Conservation (phyloP, 2,113 vertebrate genomes). For the Rhinolophus ferrumequinum region DNA sequence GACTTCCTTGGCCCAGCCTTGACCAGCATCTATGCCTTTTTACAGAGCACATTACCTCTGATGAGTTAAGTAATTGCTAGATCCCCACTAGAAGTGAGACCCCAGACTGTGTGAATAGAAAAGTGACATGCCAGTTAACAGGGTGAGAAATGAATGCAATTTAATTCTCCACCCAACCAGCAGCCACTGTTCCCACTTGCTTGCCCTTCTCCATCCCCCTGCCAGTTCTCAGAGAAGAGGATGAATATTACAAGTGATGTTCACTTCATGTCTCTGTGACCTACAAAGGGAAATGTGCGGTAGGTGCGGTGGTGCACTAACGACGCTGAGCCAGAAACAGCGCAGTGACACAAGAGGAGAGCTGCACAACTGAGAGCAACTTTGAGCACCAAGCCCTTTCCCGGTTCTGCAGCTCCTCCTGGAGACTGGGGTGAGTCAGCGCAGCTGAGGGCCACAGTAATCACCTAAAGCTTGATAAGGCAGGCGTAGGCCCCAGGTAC, state of each 20-base stretch:
- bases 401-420: neutral
- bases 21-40: neutral
- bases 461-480: neutral
- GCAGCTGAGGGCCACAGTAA: neutral
- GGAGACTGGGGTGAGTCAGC: neutral
- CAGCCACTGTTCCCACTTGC: neutral
- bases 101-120: neutral
- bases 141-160: slow-evolving; percentile 50
- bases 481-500: accelerated
- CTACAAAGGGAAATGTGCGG: slow-evolving; percentile 3
- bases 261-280: slow-evolving; percentile 29
- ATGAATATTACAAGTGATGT: neutral
- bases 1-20: neutral
- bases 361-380: accelerated
- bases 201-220: neutral
- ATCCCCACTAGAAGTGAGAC: neutral
- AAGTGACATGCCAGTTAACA: neutral
- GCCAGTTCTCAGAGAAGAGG: slow-evolving; percentile 22
- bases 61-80: neutral
- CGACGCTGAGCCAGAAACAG: neutral
- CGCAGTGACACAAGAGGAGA: neutral
- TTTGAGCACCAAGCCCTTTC: neutral
- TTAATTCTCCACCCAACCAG: slow-evolving; percentile 13
- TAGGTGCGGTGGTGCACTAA: accelerated
- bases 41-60: neutral